Conservation (phyloP, 92 coral and sea anemone species). For the Zoanthus sociatus region DNA sequence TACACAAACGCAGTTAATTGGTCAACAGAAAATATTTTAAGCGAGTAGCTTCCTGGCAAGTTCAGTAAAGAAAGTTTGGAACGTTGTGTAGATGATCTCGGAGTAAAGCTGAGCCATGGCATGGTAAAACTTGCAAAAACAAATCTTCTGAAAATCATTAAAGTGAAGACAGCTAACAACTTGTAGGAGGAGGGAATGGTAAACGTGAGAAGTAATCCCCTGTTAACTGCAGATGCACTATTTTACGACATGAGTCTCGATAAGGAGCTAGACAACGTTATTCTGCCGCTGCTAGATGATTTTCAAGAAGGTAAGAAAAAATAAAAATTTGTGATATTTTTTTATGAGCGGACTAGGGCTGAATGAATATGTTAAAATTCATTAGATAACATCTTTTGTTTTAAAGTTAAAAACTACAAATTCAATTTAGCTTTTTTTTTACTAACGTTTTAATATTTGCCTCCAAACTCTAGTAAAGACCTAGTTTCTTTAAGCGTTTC, state of each 20-base stretch:
- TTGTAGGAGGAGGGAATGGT: slow-evolving; percentile 5
- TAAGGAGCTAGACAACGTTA: slow-evolving; percentile 35
- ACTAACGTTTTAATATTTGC: too few relatives aligned
- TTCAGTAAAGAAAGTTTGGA: slow-evolving; percentile 9
- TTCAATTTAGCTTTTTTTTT: too few relatives aligned
- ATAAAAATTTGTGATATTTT: neutral
- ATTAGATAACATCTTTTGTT: neutral
- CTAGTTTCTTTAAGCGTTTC: too few relatives aligned
- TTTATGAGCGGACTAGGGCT: neutral
- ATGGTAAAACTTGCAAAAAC: neutral
- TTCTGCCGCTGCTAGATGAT: slow-evolving; percentile 22
- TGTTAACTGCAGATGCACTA: neutral
- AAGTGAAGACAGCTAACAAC: neutral
- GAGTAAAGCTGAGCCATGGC: neutral
- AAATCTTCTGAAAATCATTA: neutral
- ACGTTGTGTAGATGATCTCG: neutral
- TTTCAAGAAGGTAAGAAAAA: slow-evolving; percentile 36
- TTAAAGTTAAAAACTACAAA: too few relatives aligned
- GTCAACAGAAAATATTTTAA: slow-evolving; percentile 9
- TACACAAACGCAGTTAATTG: slow-evolving; percentile 6
- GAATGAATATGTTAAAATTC: neutral
- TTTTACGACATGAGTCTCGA: slow-evolving; percentile 36
- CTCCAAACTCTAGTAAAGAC: too few relatives aligned
- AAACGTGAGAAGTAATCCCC: slow-evolving; percentile 14
- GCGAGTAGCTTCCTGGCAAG: slow-evolving; percentile 24